phyloP scores from a whole-genome alignment of 1,140 invertebrate genomes.

The Heliconius hewitsoni region DNA sequence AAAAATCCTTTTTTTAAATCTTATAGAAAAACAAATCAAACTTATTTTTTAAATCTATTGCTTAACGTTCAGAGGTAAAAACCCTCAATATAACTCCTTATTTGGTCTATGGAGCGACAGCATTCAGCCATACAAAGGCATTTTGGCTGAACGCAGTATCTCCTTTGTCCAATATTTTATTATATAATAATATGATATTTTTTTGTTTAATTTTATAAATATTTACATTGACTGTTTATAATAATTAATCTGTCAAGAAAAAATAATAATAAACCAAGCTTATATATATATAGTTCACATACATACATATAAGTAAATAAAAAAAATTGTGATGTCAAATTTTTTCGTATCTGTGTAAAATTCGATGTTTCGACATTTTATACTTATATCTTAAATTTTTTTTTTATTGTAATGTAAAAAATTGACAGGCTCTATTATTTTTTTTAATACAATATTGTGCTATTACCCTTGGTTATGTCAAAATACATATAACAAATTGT shows the following conservation, averaged over 20 bases:
- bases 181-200: conserved; percentile 47
- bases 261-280: conserved; percentile 19
- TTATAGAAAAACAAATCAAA: conserved; percentile 54
- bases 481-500: neutral
- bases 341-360: neutral
- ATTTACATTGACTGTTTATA: conserved; percentile 56
- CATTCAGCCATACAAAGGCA: conserved; percentile 38
- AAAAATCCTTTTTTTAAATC: conserved; percentile 61
- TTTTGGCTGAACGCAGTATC: conserved; percentile 3
- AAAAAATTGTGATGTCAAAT: conserved; percentile 11
- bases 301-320: conserved; percentile 17
- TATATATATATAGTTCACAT: neutral
- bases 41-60: conserved; percentile 56
- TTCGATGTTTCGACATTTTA: neutral
- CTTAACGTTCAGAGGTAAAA: conserved; percentile 58
- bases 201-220: conserved; percentile 51
- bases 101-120: conserved; percentile 44
- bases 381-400: neutral
- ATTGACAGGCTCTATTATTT: neutral
- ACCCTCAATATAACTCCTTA: conserved; percentile 43
- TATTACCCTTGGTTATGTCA: neutral
- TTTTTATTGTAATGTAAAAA: neutral
- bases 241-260: conserved; percentile 15
- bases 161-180: conserved; percentile 2
- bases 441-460: neutral